phyloP scores from a whole-genome alignment of 2,797 vertebrate genomes.

The Microctenopoma stevenorrisi region DNA sequence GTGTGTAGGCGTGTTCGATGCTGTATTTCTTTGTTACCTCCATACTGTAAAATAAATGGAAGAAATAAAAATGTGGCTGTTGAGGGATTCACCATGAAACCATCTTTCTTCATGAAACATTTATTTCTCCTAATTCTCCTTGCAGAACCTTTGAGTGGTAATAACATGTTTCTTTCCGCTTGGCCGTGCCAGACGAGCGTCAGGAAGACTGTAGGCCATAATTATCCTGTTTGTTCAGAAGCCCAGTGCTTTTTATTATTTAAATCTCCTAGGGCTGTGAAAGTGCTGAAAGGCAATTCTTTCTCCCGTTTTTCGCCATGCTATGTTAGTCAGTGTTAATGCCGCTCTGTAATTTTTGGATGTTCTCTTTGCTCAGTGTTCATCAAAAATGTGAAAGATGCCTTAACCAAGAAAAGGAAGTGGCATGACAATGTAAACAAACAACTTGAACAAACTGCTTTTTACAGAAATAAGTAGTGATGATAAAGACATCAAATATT shows the following conservation, averaged over 20 bases:
- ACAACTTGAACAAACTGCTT: slow-evolving; percentile 70
- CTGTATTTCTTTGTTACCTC: slow-evolving; percentile 1
- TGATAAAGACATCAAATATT: slow-evolving; percentile 44
- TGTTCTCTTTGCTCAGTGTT: slow-evolving; percentile 78
- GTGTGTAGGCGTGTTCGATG: background rate
- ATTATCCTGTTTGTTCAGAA: slow-evolving; percentile 91
- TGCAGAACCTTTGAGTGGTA: slow-evolving; percentile 83
- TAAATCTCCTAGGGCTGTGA: slow-evolving; percentile 88
- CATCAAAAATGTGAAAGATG: slow-evolving; percentile 72
- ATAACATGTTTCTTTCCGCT: slow-evolving; percentile 85
- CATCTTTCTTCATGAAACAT: slow-evolving; percentile 80
- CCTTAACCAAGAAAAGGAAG: slow-evolving; percentile 58
- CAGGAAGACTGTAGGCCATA: slow-evolving; percentile 88
- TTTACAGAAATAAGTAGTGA: slow-evolving; percentile 40
- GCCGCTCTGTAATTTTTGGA: slow-evolving; percentile 79
- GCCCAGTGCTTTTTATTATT: slow-evolving; percentile 88
- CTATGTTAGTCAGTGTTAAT: slow-evolving; percentile 84
- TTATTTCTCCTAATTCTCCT: slow-evolving; percentile 83
- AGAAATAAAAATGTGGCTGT: slow-evolving; percentile 54
- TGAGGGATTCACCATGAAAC: slow-evolving; percentile 67
- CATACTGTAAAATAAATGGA: slow-evolving; percentile 49
- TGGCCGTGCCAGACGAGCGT: slow-evolving; percentile 82
- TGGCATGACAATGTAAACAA: slow-evolving; percentile 69
- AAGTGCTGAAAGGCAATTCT: slow-evolving; percentile 83
- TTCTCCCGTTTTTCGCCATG: slow-evolving; percentile 83